Percentiles rank a stretch among this genome's conserved stretches.
Evolutionary conservation across 2,113 vertebrate species (phyloP).

Genomic region (Pluvianellus socialis): DNA sequence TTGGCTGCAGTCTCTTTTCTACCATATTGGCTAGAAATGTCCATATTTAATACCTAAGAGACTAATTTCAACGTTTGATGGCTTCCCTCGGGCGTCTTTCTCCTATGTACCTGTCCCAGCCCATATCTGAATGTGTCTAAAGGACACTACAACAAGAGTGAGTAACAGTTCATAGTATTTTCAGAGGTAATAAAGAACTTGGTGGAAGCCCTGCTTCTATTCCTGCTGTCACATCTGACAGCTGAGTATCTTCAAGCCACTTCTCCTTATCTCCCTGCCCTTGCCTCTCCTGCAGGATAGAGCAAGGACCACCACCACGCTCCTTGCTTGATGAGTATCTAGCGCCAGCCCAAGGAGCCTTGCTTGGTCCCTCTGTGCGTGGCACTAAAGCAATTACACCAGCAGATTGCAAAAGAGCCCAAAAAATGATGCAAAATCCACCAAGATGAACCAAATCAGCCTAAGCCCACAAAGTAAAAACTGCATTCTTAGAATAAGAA

Average conservation of each 20-base stretch:
- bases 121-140: not conserved
- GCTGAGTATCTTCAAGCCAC: not conserved
- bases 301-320: not conserved
- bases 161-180: not conserved
- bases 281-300: not conserved
- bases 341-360: not conserved
- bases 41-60: not conserved
- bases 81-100: not conserved
- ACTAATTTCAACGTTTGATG: not conserved
- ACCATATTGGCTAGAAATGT: not conserved
- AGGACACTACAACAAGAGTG: not conserved
- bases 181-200: not conserved
- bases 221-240: not conserved
- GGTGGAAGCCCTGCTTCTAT: not conserved
- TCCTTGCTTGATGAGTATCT: not conserved
- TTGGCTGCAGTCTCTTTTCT: not conserved
- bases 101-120: not conserved
- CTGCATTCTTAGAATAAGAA: not conserved
- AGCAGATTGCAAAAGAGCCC: not conserved
- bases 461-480: not conserved
- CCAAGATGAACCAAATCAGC: not conserved
- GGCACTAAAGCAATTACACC: not conserved
- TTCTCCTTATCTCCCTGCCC: not conserved
- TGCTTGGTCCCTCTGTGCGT: fast-evolving
- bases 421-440: not conserved